These are phyloP conservation scores for Dasyurus viverrinus DNA, from an alignment of 2,113 vertebrate species.

Conservation along the genomic window DNA sequence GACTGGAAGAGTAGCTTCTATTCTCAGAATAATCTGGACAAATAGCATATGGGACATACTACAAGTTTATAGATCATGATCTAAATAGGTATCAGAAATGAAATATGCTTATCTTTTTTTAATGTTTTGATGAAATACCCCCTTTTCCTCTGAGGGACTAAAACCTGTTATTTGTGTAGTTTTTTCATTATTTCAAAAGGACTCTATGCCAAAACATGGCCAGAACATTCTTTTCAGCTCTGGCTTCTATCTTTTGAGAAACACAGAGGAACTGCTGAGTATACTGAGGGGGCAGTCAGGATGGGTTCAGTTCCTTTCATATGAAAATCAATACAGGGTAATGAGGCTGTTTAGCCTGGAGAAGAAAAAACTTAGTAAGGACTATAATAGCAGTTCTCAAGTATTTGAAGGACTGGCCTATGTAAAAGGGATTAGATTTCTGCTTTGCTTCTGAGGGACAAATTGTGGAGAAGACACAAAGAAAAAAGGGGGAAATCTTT, in stretches of 20 bases:
- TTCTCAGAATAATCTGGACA: constrained; percentile 1
- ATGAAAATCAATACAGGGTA: neutral
- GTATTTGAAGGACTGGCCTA: neutral
- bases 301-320: neutral
- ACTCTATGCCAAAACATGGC: neutral
- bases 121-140: neutral
- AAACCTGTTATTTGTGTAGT: neutral
- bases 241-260: neutral
- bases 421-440: neutral
- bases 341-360: neutral
- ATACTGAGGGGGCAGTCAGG: neutral
- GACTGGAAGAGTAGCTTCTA: neutral
- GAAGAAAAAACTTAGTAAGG: neutral
- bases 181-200: neutral
- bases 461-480: neutral
- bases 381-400: neutral
- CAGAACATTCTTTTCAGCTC: neutral
- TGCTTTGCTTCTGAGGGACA: neutral
- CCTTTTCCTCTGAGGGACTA: neutral
- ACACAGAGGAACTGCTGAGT: neutral
- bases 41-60: neutral
- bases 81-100: neutral
- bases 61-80: neutral
- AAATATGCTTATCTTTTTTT: neutral
- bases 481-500: neutral